phyloP scores from a whole-genome alignment of 2,113 vertebrate genomes.

The Chionomys nivalis region DNA sequence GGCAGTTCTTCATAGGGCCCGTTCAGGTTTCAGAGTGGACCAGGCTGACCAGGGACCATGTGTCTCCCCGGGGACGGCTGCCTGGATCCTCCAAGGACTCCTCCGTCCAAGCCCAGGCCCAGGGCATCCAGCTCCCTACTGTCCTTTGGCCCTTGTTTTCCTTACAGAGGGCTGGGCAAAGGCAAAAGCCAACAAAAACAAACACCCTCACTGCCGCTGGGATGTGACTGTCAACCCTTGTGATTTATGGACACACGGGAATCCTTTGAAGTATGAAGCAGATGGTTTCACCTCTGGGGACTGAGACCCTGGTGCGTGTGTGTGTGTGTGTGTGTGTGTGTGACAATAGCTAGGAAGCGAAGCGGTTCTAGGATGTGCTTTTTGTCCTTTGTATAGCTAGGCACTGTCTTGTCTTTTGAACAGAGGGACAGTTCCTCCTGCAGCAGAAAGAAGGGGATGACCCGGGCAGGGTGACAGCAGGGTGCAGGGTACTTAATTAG shows the following conservation, averaged over 20 bases:
- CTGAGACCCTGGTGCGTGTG: neutral
- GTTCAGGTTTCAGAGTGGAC: neutral
- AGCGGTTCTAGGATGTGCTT: neutral
- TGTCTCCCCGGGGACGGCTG: neutral
- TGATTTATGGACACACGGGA: neutral
- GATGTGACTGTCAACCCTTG: neutral
- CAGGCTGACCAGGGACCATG: neutral
- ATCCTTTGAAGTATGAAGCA: conserved; percentile 42
- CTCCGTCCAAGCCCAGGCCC: too few species aligned
- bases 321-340: neutral
- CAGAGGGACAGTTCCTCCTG: neutral
- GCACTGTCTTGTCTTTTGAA: neutral
- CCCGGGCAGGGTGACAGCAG: neutral
- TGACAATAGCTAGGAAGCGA: neutral
- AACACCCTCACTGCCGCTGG: neutral
- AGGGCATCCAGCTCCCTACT: neutral
- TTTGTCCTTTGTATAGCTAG: neutral
- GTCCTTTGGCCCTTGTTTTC: neutral
- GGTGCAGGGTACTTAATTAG: fast-evolving
- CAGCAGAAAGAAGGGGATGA: neutral
- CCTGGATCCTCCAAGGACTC: neutral
- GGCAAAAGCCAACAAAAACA: conserved; percentile 8
- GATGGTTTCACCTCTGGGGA: neutral
- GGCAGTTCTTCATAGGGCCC: neutral
- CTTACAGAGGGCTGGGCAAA: neutral